These are phyloP conservation scores for Drosophila cardini DNA, from an alignment of 1,140 invertebrate genomes.

Conservation along the genomic window DNA sequence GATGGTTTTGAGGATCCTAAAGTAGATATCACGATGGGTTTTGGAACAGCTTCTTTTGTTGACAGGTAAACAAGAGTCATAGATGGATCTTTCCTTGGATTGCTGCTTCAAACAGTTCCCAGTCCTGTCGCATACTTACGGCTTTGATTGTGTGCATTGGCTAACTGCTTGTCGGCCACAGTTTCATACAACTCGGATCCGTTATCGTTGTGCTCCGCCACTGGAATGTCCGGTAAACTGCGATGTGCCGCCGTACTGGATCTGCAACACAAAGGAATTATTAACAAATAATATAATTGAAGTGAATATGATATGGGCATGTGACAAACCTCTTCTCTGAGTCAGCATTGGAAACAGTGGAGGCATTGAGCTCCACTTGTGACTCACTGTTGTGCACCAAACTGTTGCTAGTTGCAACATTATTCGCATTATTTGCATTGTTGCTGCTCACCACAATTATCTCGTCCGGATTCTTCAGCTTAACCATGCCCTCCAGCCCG, in stretches of 20 bases:
- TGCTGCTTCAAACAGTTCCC: no score
- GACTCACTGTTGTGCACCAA: slow-evolving; percentile 73
- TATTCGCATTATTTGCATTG: slow-evolving; percentile 21
- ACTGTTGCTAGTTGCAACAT: slow-evolving; percentile 15
- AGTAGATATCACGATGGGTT: no score
- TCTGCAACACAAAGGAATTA: slow-evolving; percentile 40
- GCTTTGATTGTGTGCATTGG: slow-evolving; percentile 70
- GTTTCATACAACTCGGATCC: slow-evolving; percentile 89
- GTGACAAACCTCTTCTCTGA: slow-evolving; percentile 73
- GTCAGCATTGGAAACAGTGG: slow-evolving; percentile 78
- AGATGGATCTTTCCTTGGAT: no score
- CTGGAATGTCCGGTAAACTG: slow-evolving; percentile 89
- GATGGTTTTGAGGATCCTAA: no score
- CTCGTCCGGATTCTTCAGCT: slow-evolving; percentile 86
- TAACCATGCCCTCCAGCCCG: slow-evolving; percentile 86
- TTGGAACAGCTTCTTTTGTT: no score
- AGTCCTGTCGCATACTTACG: slow-evolving; percentile 56
- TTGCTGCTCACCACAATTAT: slow-evolving; percentile 84
- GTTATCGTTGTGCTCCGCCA: slow-evolving; percentile 86
- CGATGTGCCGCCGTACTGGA: slow-evolving; percentile 86
- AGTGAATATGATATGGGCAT: background rate
- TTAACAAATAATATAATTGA: slow-evolving; percentile 24
- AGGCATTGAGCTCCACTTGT: slow-evolving; percentile 75
- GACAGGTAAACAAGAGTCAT: no score
- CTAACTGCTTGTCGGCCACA: slow-evolving; percentile 86